These are phyloP conservation scores for Abramis brama DNA, from an alignment of 2,113 vertebrate species.

Conservation along the genomic window DNA sequence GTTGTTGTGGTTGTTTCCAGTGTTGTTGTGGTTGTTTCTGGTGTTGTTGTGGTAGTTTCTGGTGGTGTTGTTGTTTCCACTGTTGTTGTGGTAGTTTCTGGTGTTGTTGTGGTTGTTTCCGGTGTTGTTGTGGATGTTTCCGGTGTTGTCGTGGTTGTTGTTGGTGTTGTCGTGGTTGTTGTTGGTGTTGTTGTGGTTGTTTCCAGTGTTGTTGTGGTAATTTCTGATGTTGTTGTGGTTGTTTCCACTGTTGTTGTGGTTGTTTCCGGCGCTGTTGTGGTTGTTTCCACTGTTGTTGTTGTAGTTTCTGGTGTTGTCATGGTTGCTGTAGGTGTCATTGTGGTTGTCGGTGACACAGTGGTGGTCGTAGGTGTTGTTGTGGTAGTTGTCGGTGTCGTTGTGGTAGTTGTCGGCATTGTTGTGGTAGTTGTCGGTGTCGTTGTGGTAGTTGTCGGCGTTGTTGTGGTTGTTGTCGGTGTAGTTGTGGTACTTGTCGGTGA, in stretches of 20 bases:
- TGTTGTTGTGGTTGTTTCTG: not conserved
- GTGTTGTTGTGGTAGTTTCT: not conserved
- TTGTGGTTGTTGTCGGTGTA: not conserved
- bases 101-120: no score
- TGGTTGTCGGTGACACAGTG: not conserved
- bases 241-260: not conserved
- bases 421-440: not conserved
- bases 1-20: not conserved
- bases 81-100: not conserved
- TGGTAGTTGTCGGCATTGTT: not conserved
- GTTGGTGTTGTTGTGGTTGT: no score
- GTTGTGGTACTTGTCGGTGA: not conserved
- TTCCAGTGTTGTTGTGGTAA: fast-evolving
- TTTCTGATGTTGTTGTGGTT: no score
- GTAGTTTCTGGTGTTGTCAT: not conserved
- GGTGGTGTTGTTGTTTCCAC: no score
- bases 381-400: not conserved
- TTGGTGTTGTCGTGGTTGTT: no score
- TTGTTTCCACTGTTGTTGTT: no score
- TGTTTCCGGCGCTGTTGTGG: not conserved
- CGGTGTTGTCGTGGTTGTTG: no score
- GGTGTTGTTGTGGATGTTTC: fast-evolving
- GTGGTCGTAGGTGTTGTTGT: not conserved
- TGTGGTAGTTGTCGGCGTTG: not conserved
- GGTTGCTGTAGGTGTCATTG: not conserved